Evolutionary conservation across 2,888 invertebrate species (phyloP).

Genomic region (Lithophane semibrunnea): DNA sequence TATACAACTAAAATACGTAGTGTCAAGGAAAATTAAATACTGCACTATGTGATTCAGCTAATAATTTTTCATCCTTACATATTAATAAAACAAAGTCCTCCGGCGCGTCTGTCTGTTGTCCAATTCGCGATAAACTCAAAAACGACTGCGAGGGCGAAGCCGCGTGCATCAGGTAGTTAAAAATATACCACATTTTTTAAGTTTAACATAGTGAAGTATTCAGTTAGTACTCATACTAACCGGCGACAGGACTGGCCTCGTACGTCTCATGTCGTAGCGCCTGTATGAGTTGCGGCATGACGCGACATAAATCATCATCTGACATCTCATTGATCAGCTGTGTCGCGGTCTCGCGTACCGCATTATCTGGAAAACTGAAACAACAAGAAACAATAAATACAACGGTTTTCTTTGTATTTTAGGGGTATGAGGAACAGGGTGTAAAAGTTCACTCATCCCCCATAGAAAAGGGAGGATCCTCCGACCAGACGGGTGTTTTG

Average conservation of each 20-base stretch:
- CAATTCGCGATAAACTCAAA: too few species aligned
- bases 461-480: too few species aligned
- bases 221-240: constrained; percentile 50
- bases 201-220: too few species aligned
- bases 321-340: constrained; percentile 94
- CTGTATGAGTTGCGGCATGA: constrained; percentile 98
- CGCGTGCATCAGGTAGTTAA: too few species aligned
- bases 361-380: constrained; percentile 96
- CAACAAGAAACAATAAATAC: background rate
- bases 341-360: constrained; percentile 96
- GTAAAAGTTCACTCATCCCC: too few species aligned
- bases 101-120: too few species aligned
- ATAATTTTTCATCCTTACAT: too few species aligned
- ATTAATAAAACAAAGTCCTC: too few species aligned
- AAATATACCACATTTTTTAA: too few species aligned
- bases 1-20: background rate
- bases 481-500: too few species aligned
- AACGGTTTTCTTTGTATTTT: background rate
- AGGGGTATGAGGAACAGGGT: too few species aligned
- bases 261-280: constrained; percentile 97
- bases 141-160: too few species aligned
- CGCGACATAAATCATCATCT: constrained; percentile 97
- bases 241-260: constrained; percentile 96
- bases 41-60: background rate
- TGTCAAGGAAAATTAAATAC: background rate